A percentile compares a stretch with the other conserved stretches of the same genome.
phyloP scores from a whole-genome alignment of 2,888 invertebrate genomes.

The Drosophila pseudotalamancana region DNA sequence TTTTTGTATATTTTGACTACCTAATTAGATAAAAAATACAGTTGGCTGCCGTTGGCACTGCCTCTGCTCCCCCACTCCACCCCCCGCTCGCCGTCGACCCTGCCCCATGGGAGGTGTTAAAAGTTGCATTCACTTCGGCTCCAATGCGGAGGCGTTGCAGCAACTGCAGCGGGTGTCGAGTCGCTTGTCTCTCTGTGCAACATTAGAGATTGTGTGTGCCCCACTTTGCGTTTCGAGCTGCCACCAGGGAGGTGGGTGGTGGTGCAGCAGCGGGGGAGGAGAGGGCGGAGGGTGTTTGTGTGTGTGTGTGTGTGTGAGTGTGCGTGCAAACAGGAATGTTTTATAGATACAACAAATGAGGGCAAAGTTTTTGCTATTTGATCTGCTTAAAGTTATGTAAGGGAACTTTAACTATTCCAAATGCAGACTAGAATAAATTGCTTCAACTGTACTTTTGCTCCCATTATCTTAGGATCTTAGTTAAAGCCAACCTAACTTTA shows the following conservation, averaged over 20 bases:
- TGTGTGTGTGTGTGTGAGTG: slow-evolving; percentile 14
- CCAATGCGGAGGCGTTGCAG: slow-evolving; percentile 54
- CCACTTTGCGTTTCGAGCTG: slow-evolving; percentile 35
- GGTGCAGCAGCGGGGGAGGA: no score
- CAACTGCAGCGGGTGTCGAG: slow-evolving; percentile 40
- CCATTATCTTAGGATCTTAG: no score
- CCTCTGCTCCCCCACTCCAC: slow-evolving; percentile 4
- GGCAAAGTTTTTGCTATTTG: slow-evolving; percentile 50
- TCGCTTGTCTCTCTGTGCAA: slow-evolving; percentile 24
- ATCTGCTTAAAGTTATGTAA: slow-evolving; percentile 23
- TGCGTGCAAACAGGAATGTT: slow-evolving; percentile 46
- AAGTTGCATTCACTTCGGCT: slow-evolving; percentile 57
- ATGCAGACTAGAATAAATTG: no score
- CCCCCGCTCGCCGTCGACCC: neutral
- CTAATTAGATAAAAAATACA: slow-evolving; percentile 75
- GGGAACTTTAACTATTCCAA: slow-evolving; percentile 14
- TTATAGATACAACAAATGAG: slow-evolving; percentile 40
- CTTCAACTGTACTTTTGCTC: no score
- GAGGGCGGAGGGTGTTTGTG: no score
- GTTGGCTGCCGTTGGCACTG: slow-evolving; percentile 41
- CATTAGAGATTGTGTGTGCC: slow-evolving; percentile 43
- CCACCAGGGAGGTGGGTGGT: neutral
- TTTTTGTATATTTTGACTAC: slow-evolving; percentile 71
- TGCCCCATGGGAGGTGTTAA: slow-evolving; percentile 53
- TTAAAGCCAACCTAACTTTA: no score